phyloP scores from a whole-genome alignment of 1,140 invertebrate species.

The Trichomalopsis sarcophagae region DNA sequence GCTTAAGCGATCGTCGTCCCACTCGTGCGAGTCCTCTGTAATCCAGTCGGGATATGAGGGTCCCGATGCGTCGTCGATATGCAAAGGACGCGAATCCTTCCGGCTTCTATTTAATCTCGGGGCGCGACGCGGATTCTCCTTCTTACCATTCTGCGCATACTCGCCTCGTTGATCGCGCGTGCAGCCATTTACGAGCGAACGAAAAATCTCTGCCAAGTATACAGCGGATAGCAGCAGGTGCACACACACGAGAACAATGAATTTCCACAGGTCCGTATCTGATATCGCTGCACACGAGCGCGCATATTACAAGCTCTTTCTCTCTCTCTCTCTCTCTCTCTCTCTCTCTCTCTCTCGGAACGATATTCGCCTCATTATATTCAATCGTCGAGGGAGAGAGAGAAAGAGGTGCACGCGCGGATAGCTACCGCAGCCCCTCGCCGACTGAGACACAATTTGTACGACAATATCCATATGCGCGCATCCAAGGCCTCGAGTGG shows the following conservation, averaged over 20 bases:
- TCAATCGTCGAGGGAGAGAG: conserved; percentile 13
- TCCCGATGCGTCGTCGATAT: not conserved
- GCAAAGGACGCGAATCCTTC: conserved; percentile 12
- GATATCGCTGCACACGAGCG: not conserved
- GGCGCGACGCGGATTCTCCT: not conserved
- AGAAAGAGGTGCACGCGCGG: not conserved
- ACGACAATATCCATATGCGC: conserved; percentile 2
- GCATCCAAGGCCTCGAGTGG: not conserved
- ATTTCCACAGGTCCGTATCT: conserved; percentile 7
- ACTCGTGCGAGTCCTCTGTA: not conserved
- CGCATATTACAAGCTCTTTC: not conserved
- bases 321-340: no score
- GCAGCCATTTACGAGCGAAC: not conserved
- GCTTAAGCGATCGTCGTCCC: not conserved
- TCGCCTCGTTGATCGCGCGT: not conserved
- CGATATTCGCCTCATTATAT: conserved; percentile 26
- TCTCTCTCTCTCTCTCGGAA: no score
- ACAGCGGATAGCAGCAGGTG: not conserved
- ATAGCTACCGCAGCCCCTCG: not conserved
- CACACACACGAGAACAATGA: not conserved
- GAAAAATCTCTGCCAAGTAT: not conserved
- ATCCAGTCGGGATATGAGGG: not conserved
- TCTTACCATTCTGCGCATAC: not conserved
- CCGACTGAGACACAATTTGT: conserved; percentile 36
- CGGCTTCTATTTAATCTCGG: conserved; percentile 10